A percentile compares a stretch with the other conserved stretches of the same genome.
Conservation (phyloP, 2,888 invertebrate species). For the Teleogryllus oceanicus region DNA sequence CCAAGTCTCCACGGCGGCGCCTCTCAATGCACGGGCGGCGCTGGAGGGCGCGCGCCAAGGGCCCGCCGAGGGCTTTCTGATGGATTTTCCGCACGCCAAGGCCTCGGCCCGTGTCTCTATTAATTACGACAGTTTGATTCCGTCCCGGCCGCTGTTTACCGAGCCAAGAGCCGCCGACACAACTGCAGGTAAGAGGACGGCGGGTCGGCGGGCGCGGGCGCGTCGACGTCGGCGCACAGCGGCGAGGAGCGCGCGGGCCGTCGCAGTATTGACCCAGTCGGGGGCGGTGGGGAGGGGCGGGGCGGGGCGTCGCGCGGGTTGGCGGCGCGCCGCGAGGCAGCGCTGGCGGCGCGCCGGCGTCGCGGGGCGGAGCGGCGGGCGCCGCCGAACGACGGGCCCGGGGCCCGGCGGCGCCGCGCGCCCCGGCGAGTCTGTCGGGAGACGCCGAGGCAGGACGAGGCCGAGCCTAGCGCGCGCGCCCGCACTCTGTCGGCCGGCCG, state of each 20-base stretch:
- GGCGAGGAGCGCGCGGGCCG: neutral
- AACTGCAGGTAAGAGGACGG: slow-evolving; percentile 2
- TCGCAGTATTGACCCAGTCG: slow-evolving; percentile 2
- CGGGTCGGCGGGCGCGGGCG: neutral
- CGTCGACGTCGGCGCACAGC: neutral
- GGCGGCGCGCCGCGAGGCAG: neutral
- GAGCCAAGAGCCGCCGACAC: neutral
- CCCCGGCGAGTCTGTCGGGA: neutral
- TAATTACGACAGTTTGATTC: slow-evolving; percentile 9
- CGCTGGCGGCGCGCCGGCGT: slow-evolving; percentile 18
- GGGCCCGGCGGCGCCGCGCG: neutral
- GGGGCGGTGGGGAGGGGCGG: neutral
- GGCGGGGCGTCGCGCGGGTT: neutral
- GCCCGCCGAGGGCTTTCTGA: neutral
- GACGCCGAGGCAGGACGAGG: slow-evolving; percentile 3
- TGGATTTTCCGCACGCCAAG: neutral
- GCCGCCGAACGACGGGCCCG: neutral
- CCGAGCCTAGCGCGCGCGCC: neutral
- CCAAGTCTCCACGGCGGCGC: neutral
- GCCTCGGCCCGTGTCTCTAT: neutral
- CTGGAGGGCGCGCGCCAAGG: neutral
- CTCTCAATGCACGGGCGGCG: no score
- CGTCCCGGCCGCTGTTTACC: neutral
- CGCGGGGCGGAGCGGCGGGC: neutral
- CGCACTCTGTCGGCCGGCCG: neutral